phyloP scores from a whole-genome alignment of 2,113 vertebrate species.

The Poicephalus meyeri region DNA sequence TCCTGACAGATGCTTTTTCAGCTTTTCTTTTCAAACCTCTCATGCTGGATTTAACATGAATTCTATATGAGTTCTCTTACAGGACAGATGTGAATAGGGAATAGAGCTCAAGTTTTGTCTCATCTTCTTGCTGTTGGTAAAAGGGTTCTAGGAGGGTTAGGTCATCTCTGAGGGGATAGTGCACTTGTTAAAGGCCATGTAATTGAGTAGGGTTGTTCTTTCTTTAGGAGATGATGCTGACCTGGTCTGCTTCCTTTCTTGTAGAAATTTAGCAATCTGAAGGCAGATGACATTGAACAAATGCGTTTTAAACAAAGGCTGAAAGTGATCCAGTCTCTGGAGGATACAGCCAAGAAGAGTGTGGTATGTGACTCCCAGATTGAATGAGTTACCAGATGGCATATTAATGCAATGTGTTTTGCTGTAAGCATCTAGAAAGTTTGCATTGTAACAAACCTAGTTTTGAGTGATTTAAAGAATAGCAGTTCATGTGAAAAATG shows the following conservation, averaged over 20 bases:
- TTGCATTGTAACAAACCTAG: not conserved
- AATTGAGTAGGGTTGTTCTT: not conserved
- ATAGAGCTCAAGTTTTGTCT: not conserved
- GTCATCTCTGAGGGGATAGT: not conserved
- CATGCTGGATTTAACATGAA: not conserved
- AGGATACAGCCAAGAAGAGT: conserved; percentile 95
- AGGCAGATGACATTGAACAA: conserved; percentile 93
- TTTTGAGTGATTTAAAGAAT: not conserved
- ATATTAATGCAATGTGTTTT: not conserved
- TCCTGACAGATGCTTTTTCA: not conserved
- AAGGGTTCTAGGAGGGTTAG: not conserved
- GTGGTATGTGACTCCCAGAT: conserved; percentile 81
- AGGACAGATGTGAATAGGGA: not conserved
- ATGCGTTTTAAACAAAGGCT: conserved; percentile 98
- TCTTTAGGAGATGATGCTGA: not conserved
- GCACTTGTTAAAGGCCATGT: not conserved
- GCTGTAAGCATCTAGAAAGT: not conserved
- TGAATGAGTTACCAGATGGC: not conserved
- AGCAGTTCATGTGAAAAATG: not conserved
- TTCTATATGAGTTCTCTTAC: not conserved
- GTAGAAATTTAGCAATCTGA: conserved; percentile 90
- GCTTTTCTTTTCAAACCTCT: not conserved
- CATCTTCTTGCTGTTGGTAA: not conserved
- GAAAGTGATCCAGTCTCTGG: conserved; percentile 97
- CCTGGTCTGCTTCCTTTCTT: conserved; percentile 18